phyloP scores from a whole-genome alignment of 1,140 invertebrate genomes.

The Acromyrmex echinatior region DNA sequence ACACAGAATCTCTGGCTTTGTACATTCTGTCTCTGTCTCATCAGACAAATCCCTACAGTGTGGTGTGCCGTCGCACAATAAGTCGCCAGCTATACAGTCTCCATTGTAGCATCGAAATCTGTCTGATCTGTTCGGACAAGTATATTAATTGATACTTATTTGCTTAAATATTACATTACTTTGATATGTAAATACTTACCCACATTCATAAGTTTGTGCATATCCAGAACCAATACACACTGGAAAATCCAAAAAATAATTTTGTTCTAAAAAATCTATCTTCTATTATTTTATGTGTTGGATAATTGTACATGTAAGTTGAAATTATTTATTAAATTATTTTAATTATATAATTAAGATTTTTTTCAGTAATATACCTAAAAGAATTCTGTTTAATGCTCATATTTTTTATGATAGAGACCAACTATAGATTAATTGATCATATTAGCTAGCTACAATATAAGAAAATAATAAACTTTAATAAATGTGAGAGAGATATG shows the following conservation, averaged over 20 bases:
- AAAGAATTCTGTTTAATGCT: not conserved
- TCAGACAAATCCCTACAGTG: conserved; percentile 88
- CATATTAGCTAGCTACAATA: not conserved
- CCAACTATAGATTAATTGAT: not conserved
- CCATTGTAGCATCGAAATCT: conserved; percentile 81
- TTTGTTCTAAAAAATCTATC: not conserved
- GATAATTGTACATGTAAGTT: not conserved
- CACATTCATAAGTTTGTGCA: conserved; percentile 47
- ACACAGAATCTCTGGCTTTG: conserved; percentile 82
- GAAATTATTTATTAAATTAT: conserved; percentile 12
- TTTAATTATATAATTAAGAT: not conserved
- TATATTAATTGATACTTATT: conserved; percentile 27
- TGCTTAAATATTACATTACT: not conserved
- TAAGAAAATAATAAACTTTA: conserved; percentile 8
- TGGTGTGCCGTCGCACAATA: conserved; percentile 87
- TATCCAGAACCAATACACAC: conserved; percentile 43
- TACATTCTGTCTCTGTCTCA: conserved; percentile 87
- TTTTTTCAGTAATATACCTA: not conserved
- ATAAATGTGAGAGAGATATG: not conserved
- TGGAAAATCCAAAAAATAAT: conserved; percentile 13
- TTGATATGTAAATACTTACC: conserved; percentile 43
- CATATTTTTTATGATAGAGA: not conserved
- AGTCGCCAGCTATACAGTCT: conserved; percentile 79
- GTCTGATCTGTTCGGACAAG: conserved; percentile 56
- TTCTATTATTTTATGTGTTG: not conserved